phyloP scores from a whole-genome alignment of 2,888 invertebrate genomes.

The Sclerodermus sp. region DNA sequence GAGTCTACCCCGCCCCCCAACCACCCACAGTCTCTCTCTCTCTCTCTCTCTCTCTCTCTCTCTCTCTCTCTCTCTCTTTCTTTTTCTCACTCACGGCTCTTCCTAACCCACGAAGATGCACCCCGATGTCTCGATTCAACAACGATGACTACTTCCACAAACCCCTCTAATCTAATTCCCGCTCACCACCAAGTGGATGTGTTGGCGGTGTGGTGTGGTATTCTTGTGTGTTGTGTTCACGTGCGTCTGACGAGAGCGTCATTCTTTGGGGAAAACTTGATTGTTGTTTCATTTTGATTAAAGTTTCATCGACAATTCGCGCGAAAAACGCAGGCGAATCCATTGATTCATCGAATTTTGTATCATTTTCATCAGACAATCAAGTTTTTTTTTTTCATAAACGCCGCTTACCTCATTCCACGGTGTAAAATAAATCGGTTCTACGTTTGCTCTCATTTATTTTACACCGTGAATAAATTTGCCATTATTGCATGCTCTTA shows the following conservation, averaged over 20 bases:
- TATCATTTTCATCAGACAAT: too few relatives aligned
- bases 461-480: constrained; percentile 35
- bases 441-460: constrained; percentile 26
- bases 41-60: constrained; percentile 9
- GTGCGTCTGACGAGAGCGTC: constrained; percentile 29
- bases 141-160: neutral
- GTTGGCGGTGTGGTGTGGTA: constrained; percentile 58
- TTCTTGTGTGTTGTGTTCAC: constrained; percentile 22
- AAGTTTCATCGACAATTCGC: too few relatives aligned
- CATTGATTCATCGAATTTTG: too few relatives aligned
- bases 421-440: too few relatives aligned
- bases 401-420: too few relatives aligned
- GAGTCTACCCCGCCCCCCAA: constrained; percentile 56
- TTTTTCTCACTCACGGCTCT: too few relatives aligned
- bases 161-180: constrained; percentile 45
- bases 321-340: too few relatives aligned
- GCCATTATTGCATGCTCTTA: constrained; percentile 38
- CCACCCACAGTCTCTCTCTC: constrained; percentile 34
- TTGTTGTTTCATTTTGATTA: constrained; percentile 20
- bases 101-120: constrained; percentile 32
- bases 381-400: too few relatives aligned
- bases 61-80: too few relatives aligned
- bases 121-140: constrained; percentile 9
- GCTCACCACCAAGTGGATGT: constrained; percentile 58
- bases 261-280: constrained; percentile 33